A percentile compares a stretch with the other conserved stretches of the same genome.
phyloP scores from a whole-genome alignment of 2,113 vertebrate species.

The Macquaria ambigua region DNA sequence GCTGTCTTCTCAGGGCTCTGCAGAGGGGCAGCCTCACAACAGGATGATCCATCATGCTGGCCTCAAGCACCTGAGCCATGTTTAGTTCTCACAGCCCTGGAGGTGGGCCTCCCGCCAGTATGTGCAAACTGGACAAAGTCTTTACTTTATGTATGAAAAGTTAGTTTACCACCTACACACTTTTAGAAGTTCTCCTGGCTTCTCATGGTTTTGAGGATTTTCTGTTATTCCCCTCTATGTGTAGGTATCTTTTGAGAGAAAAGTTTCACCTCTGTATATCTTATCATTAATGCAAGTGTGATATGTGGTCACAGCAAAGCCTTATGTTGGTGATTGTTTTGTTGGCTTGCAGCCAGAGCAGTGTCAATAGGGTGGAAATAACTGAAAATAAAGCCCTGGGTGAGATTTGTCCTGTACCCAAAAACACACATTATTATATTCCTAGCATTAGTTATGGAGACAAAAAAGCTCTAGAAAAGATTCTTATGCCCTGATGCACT shows the following conservation, averaged over 20 bases:
- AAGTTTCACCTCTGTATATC: conserved; percentile 3
- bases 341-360: conserved; percentile 3
- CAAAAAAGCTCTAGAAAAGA: conserved; percentile 26
- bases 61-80: conserved; percentile 76
- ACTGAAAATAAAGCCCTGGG: conserved; percentile 11
- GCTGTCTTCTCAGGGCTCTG: conserved; percentile 76
- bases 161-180: conserved; percentile 30
- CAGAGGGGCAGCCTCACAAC: conserved; percentile 73
- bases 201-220: conserved; percentile 1
- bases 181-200: conserved; percentile 11
- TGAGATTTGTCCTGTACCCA: neutral
- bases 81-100: conserved; percentile 53
- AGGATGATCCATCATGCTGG: conserved; percentile 79
- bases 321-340: conserved; percentile 10
- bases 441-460: conserved; percentile 24
- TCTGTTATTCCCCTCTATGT: neutral
- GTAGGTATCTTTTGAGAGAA: conserved; percentile 5
- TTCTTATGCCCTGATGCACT: conserved; percentile 46
- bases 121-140: conserved; percentile 39
- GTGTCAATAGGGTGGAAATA: conserved; percentile 17
- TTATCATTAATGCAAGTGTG: conserved; percentile 17
- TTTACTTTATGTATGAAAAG: conserved; percentile 40
- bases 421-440: conserved; percentile 20
- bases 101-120: conserved; percentile 44
- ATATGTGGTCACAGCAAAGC: conserved; percentile 15